Base-by-base conservation (phyloP, 2,113 vertebrate genomes). In the Xiphophorus couchianus region DNA sequence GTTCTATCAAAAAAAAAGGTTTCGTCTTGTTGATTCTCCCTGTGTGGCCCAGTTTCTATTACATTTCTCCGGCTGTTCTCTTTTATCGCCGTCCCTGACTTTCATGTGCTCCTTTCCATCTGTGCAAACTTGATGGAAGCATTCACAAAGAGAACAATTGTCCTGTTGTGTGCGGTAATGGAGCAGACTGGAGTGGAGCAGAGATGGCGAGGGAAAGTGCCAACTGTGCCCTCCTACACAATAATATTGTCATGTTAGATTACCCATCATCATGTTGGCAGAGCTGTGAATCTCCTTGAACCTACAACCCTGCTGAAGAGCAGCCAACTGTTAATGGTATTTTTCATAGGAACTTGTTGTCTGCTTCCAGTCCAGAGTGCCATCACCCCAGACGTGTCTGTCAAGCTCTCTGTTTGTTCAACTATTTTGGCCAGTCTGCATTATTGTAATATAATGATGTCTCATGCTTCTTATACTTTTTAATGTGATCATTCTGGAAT, bases 201-300 rank as follows among this genome's bases (percentile, higher is more conserved):
- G 82, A 76, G 78, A 77, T 70, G 66, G 81, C 39, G 44, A 74
- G 68, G 48, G 62, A 80, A 85, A 81, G 71, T 71, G 84, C 89
- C 87, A 88, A 83, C 87, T 82, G 71, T 83, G 77, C 80, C 88
- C 83, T 89, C 87, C 84, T 82, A 83, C 87, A 68, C 69, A 10
- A 90, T 89, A 94, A 88, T 81, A 90, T 84, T 88, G 83, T 92
- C 86, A 86, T 93, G 88, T 92, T 86, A 88, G 86, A 93, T 93
- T 92, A 89, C 78, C 88, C 86, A 91, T 92, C 89, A 92, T 82
- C 70, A 88, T 88, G 80, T 85, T 91, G 88, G 85, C 86, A 81
- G 72, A 81, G 78, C 75, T 74, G 61, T 67, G 61, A 73, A 74
- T 87, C 89, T 88, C 86, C 89, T 93, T 91, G 92, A 92, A 92